A percentile compares a stretch with the other conserved stretches of the same genome.
Evolutionary conservation across 2,888 invertebrate genomes (phyloP).

Genomic region (Acrobasis consociella): DNA sequence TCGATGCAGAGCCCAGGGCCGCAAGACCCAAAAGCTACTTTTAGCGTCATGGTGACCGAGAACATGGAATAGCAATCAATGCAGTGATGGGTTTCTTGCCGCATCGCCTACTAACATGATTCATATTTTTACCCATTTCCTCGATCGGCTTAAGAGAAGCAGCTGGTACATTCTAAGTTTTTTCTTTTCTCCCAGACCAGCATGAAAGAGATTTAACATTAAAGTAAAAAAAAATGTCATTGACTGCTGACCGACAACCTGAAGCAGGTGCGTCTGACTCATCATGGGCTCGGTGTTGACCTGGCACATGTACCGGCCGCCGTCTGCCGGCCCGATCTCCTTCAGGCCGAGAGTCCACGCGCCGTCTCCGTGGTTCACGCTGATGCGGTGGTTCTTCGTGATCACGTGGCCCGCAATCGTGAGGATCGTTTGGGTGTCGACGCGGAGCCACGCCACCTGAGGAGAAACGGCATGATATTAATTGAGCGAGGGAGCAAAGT

Average conservation of each 20-base stretch:
- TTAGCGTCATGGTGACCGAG: too few relatives aligned
- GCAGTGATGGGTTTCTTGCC: too few relatives aligned
- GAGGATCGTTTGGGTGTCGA: conserved; percentile 94
- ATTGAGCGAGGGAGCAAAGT: too few relatives aligned
- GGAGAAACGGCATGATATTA: not conserved
- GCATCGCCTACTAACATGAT: too few relatives aligned
- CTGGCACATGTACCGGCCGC: conserved; percentile 91
- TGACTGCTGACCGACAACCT: conserved; percentile 67
- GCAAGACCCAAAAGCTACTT: too few relatives aligned
- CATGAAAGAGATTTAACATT: too few relatives aligned
- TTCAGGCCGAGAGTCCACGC: conserved; percentile 92
- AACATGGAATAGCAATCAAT: too few relatives aligned
- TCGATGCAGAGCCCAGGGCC: too few relatives aligned
- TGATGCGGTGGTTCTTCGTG: conserved; percentile 94
- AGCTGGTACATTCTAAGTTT: too few relatives aligned
- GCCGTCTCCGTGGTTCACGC: conserved; percentile 90
- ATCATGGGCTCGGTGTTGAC: conserved; percentile 78
- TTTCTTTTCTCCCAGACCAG: too few relatives aligned
- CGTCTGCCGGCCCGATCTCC: conserved; percentile 90
- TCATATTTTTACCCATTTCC: too few relatives aligned
- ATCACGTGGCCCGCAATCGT: conserved; percentile 95
- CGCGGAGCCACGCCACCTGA: conserved; percentile 95
- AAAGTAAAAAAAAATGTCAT: conserved; percentile 15
- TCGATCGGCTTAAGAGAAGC: too few relatives aligned
- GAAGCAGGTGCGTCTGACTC: conserved; percentile 72